Conservation (phyloP, 1,140 invertebrate genomes). For the Saccostrea cuccullata region DNA sequence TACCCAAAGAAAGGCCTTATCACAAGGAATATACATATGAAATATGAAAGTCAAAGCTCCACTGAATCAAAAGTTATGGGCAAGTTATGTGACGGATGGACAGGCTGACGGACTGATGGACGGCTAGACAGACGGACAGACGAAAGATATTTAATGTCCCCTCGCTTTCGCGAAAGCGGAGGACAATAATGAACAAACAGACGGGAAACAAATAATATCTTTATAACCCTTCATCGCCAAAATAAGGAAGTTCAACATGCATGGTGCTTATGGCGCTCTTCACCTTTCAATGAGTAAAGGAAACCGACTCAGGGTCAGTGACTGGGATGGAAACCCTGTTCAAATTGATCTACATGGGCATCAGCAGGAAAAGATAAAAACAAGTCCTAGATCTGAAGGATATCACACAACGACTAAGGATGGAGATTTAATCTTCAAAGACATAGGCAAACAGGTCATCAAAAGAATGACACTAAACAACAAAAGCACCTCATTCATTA, state of each 20-base stretch:
- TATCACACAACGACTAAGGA: not conserved
- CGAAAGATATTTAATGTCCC: too few relatives aligned
- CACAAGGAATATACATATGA: too few relatives aligned
- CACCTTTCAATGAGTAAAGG: not conserved
- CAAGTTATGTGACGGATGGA: too few relatives aligned
- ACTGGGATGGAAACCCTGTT: not conserved
- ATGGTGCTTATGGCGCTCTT: not conserved
- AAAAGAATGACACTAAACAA: not conserved
- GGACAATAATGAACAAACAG: not conserved
- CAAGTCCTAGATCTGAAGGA: not conserved
- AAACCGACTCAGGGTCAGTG: not conserved
- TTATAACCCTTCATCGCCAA: not conserved
- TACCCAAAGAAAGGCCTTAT: too few relatives aligned
- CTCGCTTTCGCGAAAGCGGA: too few relatives aligned
- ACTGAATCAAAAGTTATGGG: too few relatives aligned
- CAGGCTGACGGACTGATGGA: too few relatives aligned
- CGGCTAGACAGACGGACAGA: too few relatives aligned
- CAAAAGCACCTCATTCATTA: not conserved
- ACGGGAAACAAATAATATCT: not conserved
- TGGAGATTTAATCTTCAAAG: not conserved
- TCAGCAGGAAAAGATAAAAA: not conserved
- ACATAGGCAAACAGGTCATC: not conserved
- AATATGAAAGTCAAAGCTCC: too few relatives aligned
- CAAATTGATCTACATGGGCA: not conserved
- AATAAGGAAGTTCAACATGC: not conserved